phyloP scores from a whole-genome alignment of 30 jellyfish, hydroid and myxozoan genomes.

The Catostylus mosaicus region DNA sequence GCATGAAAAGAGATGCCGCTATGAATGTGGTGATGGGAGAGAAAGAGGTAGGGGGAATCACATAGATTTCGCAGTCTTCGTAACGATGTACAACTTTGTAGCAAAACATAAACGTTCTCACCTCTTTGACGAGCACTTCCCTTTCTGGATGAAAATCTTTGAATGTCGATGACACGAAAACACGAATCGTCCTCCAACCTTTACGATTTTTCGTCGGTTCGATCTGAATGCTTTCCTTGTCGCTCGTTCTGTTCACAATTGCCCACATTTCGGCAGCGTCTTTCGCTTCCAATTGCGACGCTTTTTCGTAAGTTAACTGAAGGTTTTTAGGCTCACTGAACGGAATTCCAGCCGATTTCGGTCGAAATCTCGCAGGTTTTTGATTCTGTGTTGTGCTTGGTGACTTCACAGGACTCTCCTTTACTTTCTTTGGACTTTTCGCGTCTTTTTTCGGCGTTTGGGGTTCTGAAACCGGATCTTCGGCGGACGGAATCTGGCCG shows the following conservation, averaged over 20 bases:
- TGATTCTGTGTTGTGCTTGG: not conserved
- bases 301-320: conserved; percentile 72
- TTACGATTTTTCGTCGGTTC: conserved; percentile 96
- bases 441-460: not conserved
- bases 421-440: not conserved
- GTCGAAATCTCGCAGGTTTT: not conserved
- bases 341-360: conserved; percentile 20
- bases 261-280: conserved; percentile 99
- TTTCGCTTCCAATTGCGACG: conserved; percentile 65
- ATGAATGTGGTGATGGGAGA: too few species aligned
- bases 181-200: conserved; percentile 98
- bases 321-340: conserved; percentile 6
- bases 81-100: too few species aligned
- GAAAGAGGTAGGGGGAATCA: too few species aligned
- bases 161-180: conserved; percentile 98
- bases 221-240: conserved; percentile 60
- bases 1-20: too few species aligned
- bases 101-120: too few species aligned
- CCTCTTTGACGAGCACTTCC: conserved; percentile 99
- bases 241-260: conserved; percentile 83
- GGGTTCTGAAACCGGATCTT: not conserved
- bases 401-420: not conserved
- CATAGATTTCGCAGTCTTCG: too few species aligned
- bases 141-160: conserved; percentile 98
- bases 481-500: not conserved